Conservation (phyloP, 2,113 vertebrate genomes). For the Sigmodon hispidus region DNA sequence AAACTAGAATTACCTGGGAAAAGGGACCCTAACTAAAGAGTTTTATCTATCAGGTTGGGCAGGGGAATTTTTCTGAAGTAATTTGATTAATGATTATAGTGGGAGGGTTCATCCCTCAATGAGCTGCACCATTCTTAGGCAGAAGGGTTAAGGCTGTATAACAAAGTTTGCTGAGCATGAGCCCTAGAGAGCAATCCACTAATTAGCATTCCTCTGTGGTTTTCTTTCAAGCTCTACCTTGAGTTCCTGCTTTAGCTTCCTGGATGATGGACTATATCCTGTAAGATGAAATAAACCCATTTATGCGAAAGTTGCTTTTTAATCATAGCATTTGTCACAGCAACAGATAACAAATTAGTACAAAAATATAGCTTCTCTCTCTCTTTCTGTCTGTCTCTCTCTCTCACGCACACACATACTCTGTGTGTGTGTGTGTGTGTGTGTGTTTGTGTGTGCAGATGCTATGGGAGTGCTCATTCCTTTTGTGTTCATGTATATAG, state of each 20-base stretch:
- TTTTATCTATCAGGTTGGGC: background rate
- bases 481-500: background rate
- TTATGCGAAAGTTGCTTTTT: background rate
- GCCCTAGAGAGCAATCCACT: background rate
- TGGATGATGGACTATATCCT: background rate
- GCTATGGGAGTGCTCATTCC: background rate
- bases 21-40: background rate
- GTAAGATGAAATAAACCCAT: background rate
- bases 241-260: background rate
- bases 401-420: background rate
- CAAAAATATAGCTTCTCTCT: background rate
- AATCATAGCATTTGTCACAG: background rate
- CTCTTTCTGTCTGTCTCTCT: background rate
- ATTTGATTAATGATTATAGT: background rate
- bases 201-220: background rate
- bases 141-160: background rate
- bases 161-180: background rate
- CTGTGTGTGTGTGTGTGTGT: background rate
- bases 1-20: background rate
- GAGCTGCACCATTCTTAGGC: background rate
- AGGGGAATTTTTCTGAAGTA: too few species aligned
- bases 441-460: background rate
- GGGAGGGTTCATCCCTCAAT: background rate
- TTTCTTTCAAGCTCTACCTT: background rate
- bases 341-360: background rate